Evolutionary conservation across 2,797 vertebrate genomes (phyloP).

Genomic region (Gallinago nigripennis): DNA sequence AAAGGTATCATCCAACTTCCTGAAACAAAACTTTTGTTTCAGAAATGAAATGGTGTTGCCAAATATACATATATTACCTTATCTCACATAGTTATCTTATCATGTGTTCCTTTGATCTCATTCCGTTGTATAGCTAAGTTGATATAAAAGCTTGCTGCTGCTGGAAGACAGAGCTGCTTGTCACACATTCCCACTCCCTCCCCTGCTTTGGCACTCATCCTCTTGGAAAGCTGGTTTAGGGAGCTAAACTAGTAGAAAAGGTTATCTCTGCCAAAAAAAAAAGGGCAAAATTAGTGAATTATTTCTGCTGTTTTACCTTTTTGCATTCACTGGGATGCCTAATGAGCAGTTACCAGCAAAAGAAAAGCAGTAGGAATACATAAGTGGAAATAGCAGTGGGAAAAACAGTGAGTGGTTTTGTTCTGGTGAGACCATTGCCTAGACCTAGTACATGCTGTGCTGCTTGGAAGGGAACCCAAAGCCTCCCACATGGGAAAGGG

Average conservation of each 20-base stretch:
- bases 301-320: background rate
- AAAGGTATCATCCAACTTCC: background rate
- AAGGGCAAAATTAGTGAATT: background rate
- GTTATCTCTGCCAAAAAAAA: background rate
- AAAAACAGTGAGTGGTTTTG: background rate
- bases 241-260: background rate
- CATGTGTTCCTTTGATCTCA: background rate
- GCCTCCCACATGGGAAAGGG: background rate
- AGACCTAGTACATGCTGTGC: background rate
- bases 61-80: background rate
- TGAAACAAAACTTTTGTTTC: background rate
- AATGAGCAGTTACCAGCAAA: background rate
- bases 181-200: background rate
- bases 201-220: background rate
- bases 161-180: background rate
- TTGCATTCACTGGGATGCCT: background rate
- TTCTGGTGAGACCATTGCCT: background rate
- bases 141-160: background rate
- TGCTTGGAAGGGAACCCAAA: background rate
- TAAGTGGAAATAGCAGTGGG: background rate
- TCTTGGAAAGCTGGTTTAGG: background rate
- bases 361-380: background rate
- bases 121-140: background rate
- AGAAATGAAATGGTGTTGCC: background rate
- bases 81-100: background rate